These are phyloP conservation scores for Lucinisca nassula DNA, from an alignment of 2,888 invertebrate species.

Conservation along the genomic window DNA sequence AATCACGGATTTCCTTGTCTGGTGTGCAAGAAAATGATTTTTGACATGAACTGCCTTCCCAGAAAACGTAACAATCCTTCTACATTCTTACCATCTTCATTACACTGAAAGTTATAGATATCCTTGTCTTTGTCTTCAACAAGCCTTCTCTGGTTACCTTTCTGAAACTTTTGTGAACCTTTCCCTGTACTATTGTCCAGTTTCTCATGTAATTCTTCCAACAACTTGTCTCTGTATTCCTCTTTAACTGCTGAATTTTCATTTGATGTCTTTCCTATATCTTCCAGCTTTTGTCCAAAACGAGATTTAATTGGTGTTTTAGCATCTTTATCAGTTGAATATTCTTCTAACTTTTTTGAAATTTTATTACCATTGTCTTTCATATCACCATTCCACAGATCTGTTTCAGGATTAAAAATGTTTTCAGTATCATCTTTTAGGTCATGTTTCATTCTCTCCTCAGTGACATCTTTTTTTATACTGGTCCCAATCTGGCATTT, in stretches of 20 bases:
- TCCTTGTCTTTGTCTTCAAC: neutral
- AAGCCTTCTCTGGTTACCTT: neutral
- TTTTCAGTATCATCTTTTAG: neutral
- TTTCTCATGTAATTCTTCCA: neutral
- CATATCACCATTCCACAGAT: neutral
- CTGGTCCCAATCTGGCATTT: neutral
- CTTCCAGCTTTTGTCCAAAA: neutral
- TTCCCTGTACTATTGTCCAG: neutral
- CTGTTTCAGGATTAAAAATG: neutral
- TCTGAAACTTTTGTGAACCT: neutral
- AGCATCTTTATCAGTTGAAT: too few relatives aligned
- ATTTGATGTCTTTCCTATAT: neutral
- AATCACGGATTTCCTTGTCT: too few relatives aligned
- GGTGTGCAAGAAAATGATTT: too few relatives aligned
- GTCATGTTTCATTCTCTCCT: neutral
- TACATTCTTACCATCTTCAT: conserved; percentile 48
- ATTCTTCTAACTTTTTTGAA: too few relatives aligned
- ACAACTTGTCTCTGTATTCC: neutral
- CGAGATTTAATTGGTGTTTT: neutral
- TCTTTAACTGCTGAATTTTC: neutral
- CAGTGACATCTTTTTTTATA: neutral
- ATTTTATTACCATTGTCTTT: too few relatives aligned
- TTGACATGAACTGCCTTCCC: too few relatives aligned
- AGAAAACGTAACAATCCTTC: too few relatives aligned
- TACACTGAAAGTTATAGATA: conserved; percentile 28